These are phyloP conservation scores for Notoglanidium macrostoma DNA, from an alignment of 2,797 vertebrate genomes.

Conservation along the genomic window DNA sequence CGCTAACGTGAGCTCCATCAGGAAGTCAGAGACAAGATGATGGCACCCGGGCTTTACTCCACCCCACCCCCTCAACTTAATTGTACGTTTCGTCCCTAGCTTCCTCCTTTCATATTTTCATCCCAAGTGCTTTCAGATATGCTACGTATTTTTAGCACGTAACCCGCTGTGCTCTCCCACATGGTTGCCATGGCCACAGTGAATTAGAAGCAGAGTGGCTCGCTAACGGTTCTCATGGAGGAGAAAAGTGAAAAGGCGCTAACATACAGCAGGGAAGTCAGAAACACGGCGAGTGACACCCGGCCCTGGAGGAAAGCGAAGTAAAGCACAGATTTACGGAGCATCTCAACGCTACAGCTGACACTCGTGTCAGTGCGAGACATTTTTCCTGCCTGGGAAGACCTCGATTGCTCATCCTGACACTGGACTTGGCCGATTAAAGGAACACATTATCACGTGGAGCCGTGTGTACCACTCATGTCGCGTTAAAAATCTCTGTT, in stretches of 20 bases:
- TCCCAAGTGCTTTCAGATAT: slow-evolving; percentile 57
- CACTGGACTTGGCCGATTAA: slow-evolving; percentile 14
- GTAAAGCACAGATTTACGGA: slow-evolving; percentile 17
- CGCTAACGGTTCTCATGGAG: slow-evolving; percentile 63
- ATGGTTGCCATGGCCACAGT: slow-evolving; percentile 74
- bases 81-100: slow-evolving; percentile 28
- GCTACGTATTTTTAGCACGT: slow-evolving; percentile 67
- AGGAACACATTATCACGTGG: neutral
- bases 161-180: slow-evolving; percentile 61
- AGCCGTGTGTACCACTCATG: neutral
- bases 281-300: slow-evolving; percentile 1
- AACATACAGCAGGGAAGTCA: slow-evolving; percentile 49
- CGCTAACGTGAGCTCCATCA: slow-evolving; percentile 11
- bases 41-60: neutral
- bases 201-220: slow-evolving; percentile 63
- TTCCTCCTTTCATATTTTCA: slow-evolving; percentile 56
- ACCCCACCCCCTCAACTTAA: slow-evolving; percentile 38
- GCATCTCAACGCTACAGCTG: slow-evolving; percentile 58
- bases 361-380: neutral
- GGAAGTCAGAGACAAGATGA: slow-evolving; percentile 2
- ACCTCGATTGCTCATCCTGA: slow-evolving; percentile 29
- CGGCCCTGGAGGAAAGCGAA: neutral
- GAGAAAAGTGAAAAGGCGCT: slow-evolving; percentile 49
- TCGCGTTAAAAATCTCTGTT: neutral
- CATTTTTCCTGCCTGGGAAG: slow-evolving; percentile 34